A percentile compares a stretch with the other conserved stretches of the same genome.
phyloP scores from a whole-genome alignment of 2,797 vertebrate species.

The Phataginus tricuspis region DNA sequence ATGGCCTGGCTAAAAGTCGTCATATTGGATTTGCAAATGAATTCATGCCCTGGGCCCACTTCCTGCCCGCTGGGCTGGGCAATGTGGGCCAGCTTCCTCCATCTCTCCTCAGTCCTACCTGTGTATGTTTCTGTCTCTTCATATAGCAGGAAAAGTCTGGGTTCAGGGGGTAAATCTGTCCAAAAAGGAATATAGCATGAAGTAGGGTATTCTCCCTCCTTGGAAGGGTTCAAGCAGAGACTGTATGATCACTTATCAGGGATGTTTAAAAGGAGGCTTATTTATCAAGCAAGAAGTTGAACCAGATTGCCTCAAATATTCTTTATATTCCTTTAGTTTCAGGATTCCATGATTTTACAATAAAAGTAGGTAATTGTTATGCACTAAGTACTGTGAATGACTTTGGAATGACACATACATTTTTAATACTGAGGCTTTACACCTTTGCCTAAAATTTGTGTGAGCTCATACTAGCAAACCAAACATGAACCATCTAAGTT shows the following conservation, averaged over 20 bases:
- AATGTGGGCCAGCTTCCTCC: neutral
- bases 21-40: neutral
- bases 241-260: neutral
- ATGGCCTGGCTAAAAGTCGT: neutral
- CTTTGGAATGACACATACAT: neutral
- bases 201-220: accelerated
- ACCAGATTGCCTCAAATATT: neutral
- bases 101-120: neutral
- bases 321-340: conserved; percentile 30
- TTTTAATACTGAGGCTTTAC: neutral
- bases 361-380: neutral
- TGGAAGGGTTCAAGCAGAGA: neutral
- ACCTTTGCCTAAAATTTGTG: neutral
- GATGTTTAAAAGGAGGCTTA: neutral
- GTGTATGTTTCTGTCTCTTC: neutral
- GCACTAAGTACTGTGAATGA: neutral
- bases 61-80: neutral
- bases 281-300: conserved; percentile 13
- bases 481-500: neutral
- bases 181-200: neutral
- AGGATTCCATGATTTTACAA: neutral
- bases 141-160: neutral
- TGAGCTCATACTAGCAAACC: neutral
- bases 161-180: neutral
- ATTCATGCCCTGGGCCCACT: neutral